A percentile compares a stretch with the other conserved stretches of the same genome.
phyloP scores from a whole-genome alignment of 2,888 invertebrate genomes.

The Eilema griseolum region DNA sequence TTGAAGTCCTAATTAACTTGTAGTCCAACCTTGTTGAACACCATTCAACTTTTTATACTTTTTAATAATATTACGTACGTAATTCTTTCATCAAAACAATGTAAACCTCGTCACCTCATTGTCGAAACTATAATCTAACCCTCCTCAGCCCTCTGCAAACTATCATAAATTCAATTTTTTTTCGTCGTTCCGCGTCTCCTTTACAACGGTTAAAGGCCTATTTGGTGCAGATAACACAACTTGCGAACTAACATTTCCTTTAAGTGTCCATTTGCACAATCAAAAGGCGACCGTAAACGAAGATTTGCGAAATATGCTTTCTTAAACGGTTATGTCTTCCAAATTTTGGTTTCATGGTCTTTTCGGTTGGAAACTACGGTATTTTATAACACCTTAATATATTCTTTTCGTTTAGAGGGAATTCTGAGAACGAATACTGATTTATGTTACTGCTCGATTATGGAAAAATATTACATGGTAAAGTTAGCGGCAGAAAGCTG shows the following conservation, averaged over 20 bases:
- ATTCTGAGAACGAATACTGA: not conserved
- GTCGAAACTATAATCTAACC: constrained; percentile 4
- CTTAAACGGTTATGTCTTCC: constrained; percentile 8
- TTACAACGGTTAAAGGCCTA: constrained; percentile 14
- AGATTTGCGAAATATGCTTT: constrained; percentile 20
- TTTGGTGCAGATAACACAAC: constrained; percentile 18
- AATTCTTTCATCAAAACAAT: not conserved
- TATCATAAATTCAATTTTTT: constrained; percentile 13
- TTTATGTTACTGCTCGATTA: not conserved
- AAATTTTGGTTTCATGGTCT: constrained; percentile 12
- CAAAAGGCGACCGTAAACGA: constrained; percentile 19
- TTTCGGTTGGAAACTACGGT: not conserved
- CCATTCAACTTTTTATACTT: not conserved
- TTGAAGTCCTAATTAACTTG: not conserved
- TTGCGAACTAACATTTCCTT: constrained; percentile 16
- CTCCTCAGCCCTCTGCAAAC: not conserved
- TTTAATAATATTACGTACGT: not conserved
- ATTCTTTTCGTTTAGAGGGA: not conserved
- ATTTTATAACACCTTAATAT: not conserved
- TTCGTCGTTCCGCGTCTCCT: constrained; percentile 7
- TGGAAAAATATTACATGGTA: not conserved
- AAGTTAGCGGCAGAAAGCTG: not conserved
- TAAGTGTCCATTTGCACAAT: constrained; percentile 20
- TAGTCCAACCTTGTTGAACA: not conserved
- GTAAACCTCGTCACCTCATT: not conserved